Percentiles rank a stretch among this genome's conserved stretches.
phyloP scores from a whole-genome alignment of 2,888 invertebrate species.

The Amitus sp. region DNA sequence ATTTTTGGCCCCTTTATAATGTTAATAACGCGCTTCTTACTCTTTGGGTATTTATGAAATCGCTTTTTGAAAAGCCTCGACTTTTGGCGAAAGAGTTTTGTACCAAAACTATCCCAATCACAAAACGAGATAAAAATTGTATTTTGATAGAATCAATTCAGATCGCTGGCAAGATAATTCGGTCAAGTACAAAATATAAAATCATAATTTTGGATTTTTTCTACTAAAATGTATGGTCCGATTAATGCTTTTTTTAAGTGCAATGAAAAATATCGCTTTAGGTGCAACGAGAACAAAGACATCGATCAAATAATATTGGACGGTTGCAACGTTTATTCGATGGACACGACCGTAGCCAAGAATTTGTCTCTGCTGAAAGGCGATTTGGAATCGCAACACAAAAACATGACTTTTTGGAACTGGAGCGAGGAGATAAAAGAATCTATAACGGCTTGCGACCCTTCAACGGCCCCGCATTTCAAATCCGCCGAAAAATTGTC shows the following conservation, averaged over 20 bases:
- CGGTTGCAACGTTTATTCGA: conserved; percentile 71
- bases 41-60: conserved; percentile 42
- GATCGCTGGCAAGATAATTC: too few species aligned
- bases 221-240: too few species aligned
- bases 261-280: conserved; percentile 28
- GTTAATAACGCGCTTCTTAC: conserved; percentile 42
- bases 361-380: conserved; percentile 55
- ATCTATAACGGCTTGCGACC: conserved; percentile 54
- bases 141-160: too few species aligned
- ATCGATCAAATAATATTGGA: conserved; percentile 70
- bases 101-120: too few species aligned
- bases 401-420: conserved; percentile 62
- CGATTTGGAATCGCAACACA: conserved; percentile 55
- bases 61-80: conserved; percentile 41
- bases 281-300: conserved; percentile 57
- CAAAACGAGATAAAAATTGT: too few species aligned
- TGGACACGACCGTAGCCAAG: conserved; percentile 78
- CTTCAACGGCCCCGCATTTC: conserved; percentile 47
- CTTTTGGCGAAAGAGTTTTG: too few species aligned
- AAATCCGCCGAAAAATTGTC: conserved; percentile 44
- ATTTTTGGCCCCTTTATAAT: conserved; percentile 39
- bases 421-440: conserved; percentile 54
- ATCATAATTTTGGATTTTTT: too few species aligned
- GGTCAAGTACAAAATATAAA: too few species aligned
- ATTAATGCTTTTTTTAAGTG: too few species aligned